Percentiles rank a stretch among this genome's conserved stretches.
These are phyloP conservation scores for Linyphia triangularis DNA, from an alignment of 2,888 invertebrate genomes.

Conservation along the genomic window DNA sequence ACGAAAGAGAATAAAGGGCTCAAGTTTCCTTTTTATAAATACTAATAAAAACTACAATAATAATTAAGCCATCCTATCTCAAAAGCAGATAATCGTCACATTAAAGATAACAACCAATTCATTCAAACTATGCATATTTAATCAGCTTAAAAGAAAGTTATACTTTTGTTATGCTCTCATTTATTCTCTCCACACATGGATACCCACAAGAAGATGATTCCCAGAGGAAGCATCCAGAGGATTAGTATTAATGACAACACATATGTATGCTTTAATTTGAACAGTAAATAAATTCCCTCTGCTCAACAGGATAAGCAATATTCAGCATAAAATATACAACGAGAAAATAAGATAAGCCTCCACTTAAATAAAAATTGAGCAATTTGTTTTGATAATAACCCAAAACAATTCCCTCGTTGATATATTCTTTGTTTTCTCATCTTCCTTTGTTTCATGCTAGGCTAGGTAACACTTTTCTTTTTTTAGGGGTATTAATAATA, in stretches of 20 bases:
- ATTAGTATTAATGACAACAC: conserved; percentile 19
- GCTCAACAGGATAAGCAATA: background rate
- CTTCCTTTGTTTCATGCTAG: background rate
- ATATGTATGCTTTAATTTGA: background rate
- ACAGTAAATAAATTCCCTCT: background rate
- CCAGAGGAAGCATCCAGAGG: background rate
- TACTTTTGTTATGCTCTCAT: background rate
- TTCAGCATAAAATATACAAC: background rate
- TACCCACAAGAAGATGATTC: background rate
- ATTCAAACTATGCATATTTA: conserved; percentile 6
- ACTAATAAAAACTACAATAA: too few species aligned
- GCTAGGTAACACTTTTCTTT: background rate
- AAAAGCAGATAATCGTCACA: background rate
- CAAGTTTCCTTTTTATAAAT: background rate
- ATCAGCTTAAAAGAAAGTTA: conserved; percentile 18
- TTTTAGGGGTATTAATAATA: conserved; percentile 10
- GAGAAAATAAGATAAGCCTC: background rate
- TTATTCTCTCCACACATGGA: background rate
- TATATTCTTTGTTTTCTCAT: background rate
- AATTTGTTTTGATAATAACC: conserved; percentile 35
- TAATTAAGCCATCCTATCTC: too few species aligned
- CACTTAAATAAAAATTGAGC: conserved; percentile 18
- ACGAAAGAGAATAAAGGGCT: background rate
- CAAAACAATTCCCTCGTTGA: background rate
- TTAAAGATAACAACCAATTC: background rate